These are phyloP conservation scores for Stegastes partitus DNA, from an alignment of 2,113 vertebrate species.

Conservation along the genomic window DNA sequence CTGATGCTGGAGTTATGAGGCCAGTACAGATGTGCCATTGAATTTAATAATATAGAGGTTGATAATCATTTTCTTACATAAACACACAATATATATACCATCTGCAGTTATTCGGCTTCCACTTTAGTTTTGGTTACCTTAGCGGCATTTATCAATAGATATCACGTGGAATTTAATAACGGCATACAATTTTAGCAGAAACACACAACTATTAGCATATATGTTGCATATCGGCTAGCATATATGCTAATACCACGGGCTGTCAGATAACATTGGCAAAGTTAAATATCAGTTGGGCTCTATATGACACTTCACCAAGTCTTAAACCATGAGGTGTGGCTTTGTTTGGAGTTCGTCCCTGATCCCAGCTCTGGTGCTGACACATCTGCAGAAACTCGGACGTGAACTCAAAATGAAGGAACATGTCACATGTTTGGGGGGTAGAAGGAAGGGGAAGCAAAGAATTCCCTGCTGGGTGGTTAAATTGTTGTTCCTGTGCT, in stretches of 20 bases:
- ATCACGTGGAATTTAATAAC: not conserved
- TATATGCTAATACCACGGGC: not conserved
- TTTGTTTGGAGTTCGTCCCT: constrained; percentile 3
- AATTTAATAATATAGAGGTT: not conserved
- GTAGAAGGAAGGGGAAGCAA: not conserved
- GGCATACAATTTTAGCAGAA: not conserved
- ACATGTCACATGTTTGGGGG: constrained; percentile 9
- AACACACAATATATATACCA: not conserved
- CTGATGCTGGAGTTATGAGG: constrained; percentile 8
- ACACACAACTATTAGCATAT: not conserved
- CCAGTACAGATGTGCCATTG: constrained; percentile 5
- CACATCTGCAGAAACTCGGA: constrained; percentile 9
- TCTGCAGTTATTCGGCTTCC: not conserved
- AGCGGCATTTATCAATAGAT: not conserved
- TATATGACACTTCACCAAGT: not conserved
- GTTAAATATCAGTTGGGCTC: constrained; percentile 7
- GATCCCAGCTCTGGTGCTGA: constrained; percentile 11
- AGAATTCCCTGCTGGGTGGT: not conserved
- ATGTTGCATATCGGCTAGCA: not conserved
- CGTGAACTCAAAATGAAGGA: constrained; percentile 50
- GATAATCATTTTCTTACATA: not conserved
- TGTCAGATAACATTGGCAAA: not conserved
- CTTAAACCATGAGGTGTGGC: constrained; percentile 18
- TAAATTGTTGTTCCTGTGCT: constrained; percentile 3
- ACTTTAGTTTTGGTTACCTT: not conserved